Base-by-base conservation (phyloP, 2,797 vertebrate genomes). In the Salmo trutta region DNA sequence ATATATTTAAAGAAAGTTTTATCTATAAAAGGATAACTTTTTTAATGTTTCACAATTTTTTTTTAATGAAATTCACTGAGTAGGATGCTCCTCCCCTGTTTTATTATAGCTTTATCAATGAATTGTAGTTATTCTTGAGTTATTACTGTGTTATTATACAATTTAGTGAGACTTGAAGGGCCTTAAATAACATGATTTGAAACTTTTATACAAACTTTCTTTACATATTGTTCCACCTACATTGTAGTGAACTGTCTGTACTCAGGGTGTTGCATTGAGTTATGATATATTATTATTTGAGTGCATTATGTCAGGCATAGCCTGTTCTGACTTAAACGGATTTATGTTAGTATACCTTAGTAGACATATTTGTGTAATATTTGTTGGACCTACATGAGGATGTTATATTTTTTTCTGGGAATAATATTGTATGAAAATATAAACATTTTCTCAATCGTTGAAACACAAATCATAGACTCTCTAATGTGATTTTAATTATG, bases 191-290 rank as follows among this genome's bases (percentile, higher is more conserved):
- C 10, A 14, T 47, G 2, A 47, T 47, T 52, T 71, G 24, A n/a
- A 24, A 12, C 3, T 71, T 51, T 41, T 41, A 51, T 71, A 27
- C n/a, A 51, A n/a, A 71, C n/a, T 1, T 36, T 33, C 33, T 10
- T 69, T 69, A 8, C 8, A 65, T 65, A 65, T 65, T 47, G n/a
- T 47, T 70, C 10, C 33, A n/a, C 33, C 6, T 19, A 21, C 36
- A 70, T 70, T 70, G 36, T 31, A 68, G 29, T 21, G 65, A 41
- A 69, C 33, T 41, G 69, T 47, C 69, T 24, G 41, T 21, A 52
- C 69, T 71, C 41, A 71, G 69, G 69, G n/a, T 47, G 68, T 71
- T 71, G 69, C 17, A 31, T 17, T 68, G 16, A 29, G 15, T 17
- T 33, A 12, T 56, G 19, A 2, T 56, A 56, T 8, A 62, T 47